Evolutionary conservation across 1,140 invertebrate species (phyloP).

Genomic region (Drosophila eugracilis): DNA sequence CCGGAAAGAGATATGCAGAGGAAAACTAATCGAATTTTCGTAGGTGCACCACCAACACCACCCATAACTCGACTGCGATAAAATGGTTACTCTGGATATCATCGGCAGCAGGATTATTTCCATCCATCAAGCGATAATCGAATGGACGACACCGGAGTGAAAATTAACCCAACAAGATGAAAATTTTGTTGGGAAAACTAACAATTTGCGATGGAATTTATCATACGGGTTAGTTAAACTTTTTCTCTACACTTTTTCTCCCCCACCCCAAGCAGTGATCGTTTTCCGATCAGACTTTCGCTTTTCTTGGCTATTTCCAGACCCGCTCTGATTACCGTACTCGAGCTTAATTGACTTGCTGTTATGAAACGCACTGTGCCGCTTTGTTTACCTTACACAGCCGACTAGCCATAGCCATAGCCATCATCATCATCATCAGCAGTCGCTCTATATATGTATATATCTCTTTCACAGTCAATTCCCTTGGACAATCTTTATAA

Average conservation of each 20-base stretch:
- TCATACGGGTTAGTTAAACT: too few species aligned
- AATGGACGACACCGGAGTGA: too few species aligned
- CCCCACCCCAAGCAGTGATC: neutral
- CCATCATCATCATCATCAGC: conserved; percentile 14
- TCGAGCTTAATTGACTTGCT: conserved; percentile 13
- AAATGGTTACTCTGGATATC: conserved; percentile 2
- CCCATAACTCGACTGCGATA: conserved; percentile 24
- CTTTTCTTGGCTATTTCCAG: conserved; percentile 9
- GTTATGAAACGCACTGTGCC: conserved; percentile 38
- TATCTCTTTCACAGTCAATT: conserved; percentile 44
- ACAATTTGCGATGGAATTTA: too few species aligned
- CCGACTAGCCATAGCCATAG: neutral
- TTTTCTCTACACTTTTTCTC: neutral
- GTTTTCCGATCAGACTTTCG: conserved; percentile 14
- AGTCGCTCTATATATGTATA: conserved; percentile 26
- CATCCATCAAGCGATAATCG: too few species aligned
- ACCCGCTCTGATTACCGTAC: conserved; percentile 28
- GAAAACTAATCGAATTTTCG: conserved; percentile 40
- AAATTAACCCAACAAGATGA: too few species aligned
- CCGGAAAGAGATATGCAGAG: conserved; percentile 19
- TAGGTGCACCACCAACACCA: too few species aligned
- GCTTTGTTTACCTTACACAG: conserved; percentile 21
- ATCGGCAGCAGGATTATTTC: neutral
- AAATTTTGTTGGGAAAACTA: too few species aligned
- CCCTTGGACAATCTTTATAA: conserved; percentile 43